Evolutionary conservation across 1,140 invertebrate species (phyloP).

Genomic region (Zaprionus vittiger): DNA sequence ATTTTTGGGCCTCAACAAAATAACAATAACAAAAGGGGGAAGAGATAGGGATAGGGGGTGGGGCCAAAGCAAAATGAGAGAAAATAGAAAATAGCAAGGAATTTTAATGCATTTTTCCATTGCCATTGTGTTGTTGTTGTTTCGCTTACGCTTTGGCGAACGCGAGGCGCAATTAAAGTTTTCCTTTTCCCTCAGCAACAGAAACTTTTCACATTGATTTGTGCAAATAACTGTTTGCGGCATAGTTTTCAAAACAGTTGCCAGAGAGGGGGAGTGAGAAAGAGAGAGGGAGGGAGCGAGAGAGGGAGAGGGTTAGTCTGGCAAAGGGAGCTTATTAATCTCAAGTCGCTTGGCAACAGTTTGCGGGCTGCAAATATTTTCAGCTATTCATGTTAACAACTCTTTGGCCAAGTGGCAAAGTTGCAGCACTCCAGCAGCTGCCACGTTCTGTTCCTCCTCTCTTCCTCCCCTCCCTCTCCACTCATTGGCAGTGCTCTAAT

Average conservation of each 20-base stretch:
- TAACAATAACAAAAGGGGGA: conserved; percentile 28
- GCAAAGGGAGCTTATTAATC: neutral
- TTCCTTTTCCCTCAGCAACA: conserved; percentile 27
- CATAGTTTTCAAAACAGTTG: conserved; percentile 53
- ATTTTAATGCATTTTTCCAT: conserved; percentile 71
- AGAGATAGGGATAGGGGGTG: neutral
- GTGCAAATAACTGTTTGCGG: conserved; percentile 71
- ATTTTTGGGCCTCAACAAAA: conserved; percentile 54
- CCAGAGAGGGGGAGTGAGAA: neutral
- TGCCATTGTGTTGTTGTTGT: conserved; percentile 50
- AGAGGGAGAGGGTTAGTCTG: neutral
- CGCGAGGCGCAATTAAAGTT: conserved; percentile 72
- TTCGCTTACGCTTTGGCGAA: conserved; percentile 15
- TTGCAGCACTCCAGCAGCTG: conserved; percentile 15
- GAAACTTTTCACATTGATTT: conserved; percentile 77
- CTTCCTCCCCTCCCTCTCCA: neutral
- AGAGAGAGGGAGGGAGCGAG: neutral
- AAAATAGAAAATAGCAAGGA: conserved; percentile 38
- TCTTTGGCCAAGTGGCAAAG: conserved; percentile 53
- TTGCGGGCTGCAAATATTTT: conserved; percentile 37
- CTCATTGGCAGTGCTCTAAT: conserved; percentile 50
- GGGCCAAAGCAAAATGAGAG: neutral
- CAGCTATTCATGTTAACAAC: conserved; percentile 72
- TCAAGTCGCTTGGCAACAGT: conserved; percentile 34
- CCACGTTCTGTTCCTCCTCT: neutral